Evolutionary conservation across 1,140 invertebrate genomes (phyloP).

Genomic region (Drosophila kepulauana): DNA sequence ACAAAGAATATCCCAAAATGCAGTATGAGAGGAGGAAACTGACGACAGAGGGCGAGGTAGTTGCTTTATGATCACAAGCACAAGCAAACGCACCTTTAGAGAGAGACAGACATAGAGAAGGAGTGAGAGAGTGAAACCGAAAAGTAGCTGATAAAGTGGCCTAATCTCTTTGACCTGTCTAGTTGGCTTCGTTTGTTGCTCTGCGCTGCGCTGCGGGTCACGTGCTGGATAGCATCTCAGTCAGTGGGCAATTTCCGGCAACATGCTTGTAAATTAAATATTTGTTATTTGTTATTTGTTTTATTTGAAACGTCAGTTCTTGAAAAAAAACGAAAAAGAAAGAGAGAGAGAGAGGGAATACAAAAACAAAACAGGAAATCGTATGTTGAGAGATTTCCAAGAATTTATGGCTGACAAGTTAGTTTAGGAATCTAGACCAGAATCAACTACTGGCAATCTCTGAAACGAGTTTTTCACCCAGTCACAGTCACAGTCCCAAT

Average conservation of each 20-base stretch:
- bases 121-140: neutral
- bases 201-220: constrained; percentile 56
- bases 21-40: constrained; percentile 17
- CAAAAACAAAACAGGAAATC: constrained; percentile 42
- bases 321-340: constrained; percentile 19
- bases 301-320: constrained; percentile 62
- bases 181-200: constrained; percentile 30
- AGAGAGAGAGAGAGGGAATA: neutral
- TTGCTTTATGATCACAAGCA: constrained; percentile 36
- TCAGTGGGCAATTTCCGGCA: constrained; percentile 79
- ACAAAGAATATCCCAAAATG: constrained; percentile 59
- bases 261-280: constrained; percentile 71
- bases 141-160: constrained; percentile 52
- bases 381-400: constrained; percentile 44
- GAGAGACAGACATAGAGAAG: no score
- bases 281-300: constrained; percentile 71
- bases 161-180: constrained; percentile 70
- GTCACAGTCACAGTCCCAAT: neutral
- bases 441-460: constrained; percentile 26
- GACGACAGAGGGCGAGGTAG: constrained; percentile 14
- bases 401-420: constrained; percentile 54
- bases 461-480: constrained; percentile 22
- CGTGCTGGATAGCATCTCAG: constrained; percentile 80
- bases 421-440: constrained; percentile 29
- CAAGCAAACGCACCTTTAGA: constrained; percentile 10